Evolutionary conservation across 2,113 vertebrate species (phyloP).

Genomic region (Cardinalis cardinalis): DNA sequence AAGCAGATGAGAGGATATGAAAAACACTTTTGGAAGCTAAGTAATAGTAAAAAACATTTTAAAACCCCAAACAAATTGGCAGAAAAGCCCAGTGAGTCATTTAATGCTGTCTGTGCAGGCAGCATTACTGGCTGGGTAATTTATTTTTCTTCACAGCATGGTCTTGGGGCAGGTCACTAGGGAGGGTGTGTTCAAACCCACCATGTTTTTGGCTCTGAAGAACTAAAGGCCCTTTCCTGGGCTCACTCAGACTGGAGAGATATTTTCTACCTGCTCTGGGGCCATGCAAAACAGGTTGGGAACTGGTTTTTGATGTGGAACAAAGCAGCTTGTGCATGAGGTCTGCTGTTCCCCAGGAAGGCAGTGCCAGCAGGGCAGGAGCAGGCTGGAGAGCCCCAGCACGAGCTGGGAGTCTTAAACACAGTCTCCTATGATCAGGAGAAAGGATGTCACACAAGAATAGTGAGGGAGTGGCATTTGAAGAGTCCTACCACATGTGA

Average conservation of each 20-base stretch:
- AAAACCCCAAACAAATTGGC: not conserved
- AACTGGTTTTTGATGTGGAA: not conserved
- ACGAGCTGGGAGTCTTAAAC: not conserved
- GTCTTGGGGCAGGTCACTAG: not conserved
- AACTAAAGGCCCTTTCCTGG: not conserved
- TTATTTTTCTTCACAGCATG: not conserved
- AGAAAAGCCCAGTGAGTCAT: slow-evolving; percentile 24
- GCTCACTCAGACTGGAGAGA: not conserved
- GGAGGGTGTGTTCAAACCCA: not conserved
- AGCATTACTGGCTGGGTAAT: not conserved
- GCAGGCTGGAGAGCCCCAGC: not conserved
- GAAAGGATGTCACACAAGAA: not conserved
- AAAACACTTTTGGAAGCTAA: slow-evolving; percentile 33
- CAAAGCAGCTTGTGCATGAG: not conserved
- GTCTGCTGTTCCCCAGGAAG: not conserved
- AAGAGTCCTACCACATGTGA: not conserved
- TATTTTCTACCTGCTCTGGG: not conserved
- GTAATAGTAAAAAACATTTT: not conserved
- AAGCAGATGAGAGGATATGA: not conserved
- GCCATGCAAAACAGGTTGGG: not conserved
- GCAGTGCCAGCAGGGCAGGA: not conserved
- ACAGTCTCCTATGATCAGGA: not conserved
- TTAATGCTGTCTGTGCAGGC: not conserved
- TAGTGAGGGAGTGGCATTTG: not conserved
- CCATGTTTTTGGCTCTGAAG: not conserved